A percentile compares a stretch with the other conserved stretches of the same genome.
phyloP scores from a whole-genome alignment of 2,888 invertebrate species.

The Erynnis tages region DNA sequence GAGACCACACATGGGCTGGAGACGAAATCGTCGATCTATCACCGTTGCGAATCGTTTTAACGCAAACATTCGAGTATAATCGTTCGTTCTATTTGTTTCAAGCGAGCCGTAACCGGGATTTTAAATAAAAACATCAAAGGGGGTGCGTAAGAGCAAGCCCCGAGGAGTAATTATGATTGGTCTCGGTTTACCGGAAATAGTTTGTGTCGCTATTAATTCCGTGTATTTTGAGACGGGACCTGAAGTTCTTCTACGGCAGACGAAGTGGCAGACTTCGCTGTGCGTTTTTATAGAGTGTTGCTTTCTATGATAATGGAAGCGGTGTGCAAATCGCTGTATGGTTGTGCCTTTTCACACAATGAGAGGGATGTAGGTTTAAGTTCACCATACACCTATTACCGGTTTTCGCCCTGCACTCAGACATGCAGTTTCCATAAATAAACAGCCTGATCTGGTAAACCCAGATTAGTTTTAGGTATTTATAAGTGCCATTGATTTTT shows the following conservation, averaged over 20 bases:
- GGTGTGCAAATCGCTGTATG: too few species aligned
- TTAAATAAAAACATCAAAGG: conserved; percentile 80
- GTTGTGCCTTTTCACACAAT: too few species aligned
- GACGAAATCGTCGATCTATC: conserved; percentile 71
- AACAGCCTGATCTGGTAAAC: too few species aligned
- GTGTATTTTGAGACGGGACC: conserved; percentile 62
- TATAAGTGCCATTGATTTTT: too few species aligned
- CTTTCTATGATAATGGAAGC: too few species aligned
- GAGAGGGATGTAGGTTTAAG: too few species aligned
- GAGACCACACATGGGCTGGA: conserved; percentile 73
- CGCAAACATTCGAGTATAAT: conserved; percentile 74
- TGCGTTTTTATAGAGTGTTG: too few species aligned
- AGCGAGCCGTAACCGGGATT: conserved; percentile 75
- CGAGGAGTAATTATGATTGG: conserved; percentile 79
- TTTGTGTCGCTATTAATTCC: conserved; percentile 75
- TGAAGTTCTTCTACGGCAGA: conserved; percentile 21
- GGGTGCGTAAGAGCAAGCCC: conserved; percentile 70
- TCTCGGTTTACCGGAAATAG: conserved; percentile 79
- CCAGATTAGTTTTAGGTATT: too few species aligned
- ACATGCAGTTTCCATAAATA: too few species aligned
- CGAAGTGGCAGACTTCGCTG: conserved; percentile 14
- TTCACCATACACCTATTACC: too few species aligned
- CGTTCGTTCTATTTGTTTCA: conserved; percentile 80
- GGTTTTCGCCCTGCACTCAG: too few species aligned
- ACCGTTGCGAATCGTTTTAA: conserved; percentile 77